Conservation (phyloP, 2,888 invertebrate species). For the Bellardia pandia region DNA sequence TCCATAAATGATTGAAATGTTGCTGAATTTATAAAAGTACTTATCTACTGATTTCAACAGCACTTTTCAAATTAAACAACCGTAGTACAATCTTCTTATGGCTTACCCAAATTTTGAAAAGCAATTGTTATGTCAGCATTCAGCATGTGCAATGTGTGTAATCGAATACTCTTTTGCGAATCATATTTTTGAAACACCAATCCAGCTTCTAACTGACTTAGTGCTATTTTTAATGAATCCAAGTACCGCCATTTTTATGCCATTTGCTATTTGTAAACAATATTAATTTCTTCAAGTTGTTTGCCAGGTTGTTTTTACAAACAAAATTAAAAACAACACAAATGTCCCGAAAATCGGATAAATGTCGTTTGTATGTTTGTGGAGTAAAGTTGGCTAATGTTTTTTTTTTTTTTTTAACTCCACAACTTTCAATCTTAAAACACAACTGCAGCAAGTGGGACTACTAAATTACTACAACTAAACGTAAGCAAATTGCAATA, state of each 20-base stretch:
- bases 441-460: not conserved
- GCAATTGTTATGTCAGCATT: no score
- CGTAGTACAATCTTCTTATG: no score
- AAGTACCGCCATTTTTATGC: not conserved
- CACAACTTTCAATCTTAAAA: not conserved
- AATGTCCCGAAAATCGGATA: not conserved
- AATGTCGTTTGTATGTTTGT: not conserved
- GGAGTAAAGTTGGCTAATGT: not conserved
- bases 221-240: not conserved
- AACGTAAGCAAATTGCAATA: no score
- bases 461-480: not conserved
- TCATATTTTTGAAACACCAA: not conserved
- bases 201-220: not conserved
- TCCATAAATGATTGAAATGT: no score
- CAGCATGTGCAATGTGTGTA: not conserved
- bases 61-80: no score
- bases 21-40: no score
- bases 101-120: no score
- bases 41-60: no score
- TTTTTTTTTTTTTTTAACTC: conserved; percentile 3
- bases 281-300: not conserved
- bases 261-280: not conserved
- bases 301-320: not conserved
- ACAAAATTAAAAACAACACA: not conserved
- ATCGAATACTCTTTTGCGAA: not conserved